Evolutionary conservation across 1,140 invertebrate genomes (phyloP).

Genomic region (Trichonephila clavata): DNA sequence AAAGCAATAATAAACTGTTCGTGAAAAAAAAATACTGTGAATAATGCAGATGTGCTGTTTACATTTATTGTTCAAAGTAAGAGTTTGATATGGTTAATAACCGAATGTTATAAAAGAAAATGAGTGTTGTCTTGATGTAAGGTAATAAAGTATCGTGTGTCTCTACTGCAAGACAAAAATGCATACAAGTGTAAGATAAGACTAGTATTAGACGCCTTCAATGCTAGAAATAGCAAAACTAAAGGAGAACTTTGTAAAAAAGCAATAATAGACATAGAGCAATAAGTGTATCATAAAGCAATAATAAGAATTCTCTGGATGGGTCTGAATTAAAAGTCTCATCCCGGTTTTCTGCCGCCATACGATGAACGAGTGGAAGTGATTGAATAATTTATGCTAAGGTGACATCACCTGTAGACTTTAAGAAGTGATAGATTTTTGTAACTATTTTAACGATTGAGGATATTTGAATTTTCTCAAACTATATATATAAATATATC

Average conservation of each 20-base stretch:
- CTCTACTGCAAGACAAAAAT: not conserved
- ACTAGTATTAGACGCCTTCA: constrained; percentile 50
- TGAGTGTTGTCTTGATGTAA: not conserved
- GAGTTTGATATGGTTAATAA: not conserved
- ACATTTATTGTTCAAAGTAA: constrained; percentile 48
- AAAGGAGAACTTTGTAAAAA: constrained; percentile 52
- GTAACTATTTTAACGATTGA: constrained; percentile 69
- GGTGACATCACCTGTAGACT: constrained; percentile 40
- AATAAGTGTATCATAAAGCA: constrained; percentile 75
- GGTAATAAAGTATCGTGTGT: not conserved
- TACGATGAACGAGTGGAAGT: not conserved
- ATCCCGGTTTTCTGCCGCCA: constrained; percentile 31
- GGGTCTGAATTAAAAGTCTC: constrained; percentile 6
- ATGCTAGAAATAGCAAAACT: constrained; percentile 39
- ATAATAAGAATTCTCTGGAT: constrained; percentile 53
- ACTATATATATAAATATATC: constrained; percentile 36
- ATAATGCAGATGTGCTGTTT: not conserved
- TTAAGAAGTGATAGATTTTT: constrained; percentile 66
- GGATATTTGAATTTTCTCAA: constrained; percentile 33
- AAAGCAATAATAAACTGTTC: constrained; percentile 28
- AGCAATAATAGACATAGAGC: constrained; percentile 72
- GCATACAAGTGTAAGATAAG: constrained; percentile 35
- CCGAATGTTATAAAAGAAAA: not conserved
- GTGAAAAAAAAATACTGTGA: not conserved
- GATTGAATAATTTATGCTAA: constrained; percentile 8